Evolutionary conservation across 2,888 invertebrate genomes (phyloP).

Genomic region (Busseola fusca): DNA sequence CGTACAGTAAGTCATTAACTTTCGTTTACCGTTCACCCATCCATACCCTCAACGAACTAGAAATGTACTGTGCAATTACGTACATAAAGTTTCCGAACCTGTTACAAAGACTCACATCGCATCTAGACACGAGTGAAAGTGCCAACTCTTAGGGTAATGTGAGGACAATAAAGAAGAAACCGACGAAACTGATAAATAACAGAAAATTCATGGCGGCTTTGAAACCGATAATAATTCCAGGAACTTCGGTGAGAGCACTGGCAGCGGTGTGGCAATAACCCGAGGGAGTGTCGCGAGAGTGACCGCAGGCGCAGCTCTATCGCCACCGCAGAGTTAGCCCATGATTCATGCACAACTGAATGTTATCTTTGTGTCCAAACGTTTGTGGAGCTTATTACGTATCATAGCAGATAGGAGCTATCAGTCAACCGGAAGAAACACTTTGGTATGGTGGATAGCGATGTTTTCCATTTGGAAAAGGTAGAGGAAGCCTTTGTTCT

Average conservation of each 20-base stretch:
- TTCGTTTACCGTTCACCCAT: no score
- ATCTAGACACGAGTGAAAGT: no score
- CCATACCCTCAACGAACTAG: no score
- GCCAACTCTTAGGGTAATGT: neutral
- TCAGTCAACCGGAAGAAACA: no score
- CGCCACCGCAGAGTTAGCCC: constrained; percentile 65
- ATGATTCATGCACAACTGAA: constrained; percentile 67
- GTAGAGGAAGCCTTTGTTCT: no score
- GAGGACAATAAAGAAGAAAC: neutral
- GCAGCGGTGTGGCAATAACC: constrained; percentile 24
- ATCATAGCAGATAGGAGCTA: neutral
- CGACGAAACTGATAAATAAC: neutral
- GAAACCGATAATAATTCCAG: constrained; percentile 4
- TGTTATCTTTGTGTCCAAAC: constrained; percentile 44
- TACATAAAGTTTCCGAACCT: no score
- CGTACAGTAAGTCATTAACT: no score
- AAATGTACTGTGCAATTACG: no score
- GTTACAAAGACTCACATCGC: no score
- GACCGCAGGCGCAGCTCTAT: constrained; percentile 28
- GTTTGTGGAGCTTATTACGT: constrained; percentile 48
- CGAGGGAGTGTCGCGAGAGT: constrained; percentile 18
- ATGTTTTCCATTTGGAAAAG: no score
- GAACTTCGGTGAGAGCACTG: neutral
- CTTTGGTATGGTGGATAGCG: no score
- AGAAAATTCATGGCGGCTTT: constrained; percentile 8